phyloP scores from a whole-genome alignment of 2,888 invertebrate species.

The Apoda limacodes region DNA sequence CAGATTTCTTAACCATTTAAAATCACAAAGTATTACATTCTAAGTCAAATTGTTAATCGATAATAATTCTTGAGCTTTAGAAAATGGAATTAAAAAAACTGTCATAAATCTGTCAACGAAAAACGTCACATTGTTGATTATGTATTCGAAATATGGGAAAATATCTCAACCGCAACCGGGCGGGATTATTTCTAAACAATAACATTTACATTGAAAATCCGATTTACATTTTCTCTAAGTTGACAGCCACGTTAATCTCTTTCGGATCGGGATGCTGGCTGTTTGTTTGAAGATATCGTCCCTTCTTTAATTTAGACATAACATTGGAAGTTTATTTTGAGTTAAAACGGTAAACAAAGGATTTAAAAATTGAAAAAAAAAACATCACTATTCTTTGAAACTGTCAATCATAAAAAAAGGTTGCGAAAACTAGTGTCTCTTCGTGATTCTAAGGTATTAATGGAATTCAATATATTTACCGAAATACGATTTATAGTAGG shows the following conservation, averaged over 20 bases:
- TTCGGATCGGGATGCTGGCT: slow-evolving; percentile 24
- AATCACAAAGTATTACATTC: too few relatives aligned
- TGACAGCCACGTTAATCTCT: slow-evolving; percentile 36
- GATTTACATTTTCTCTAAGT: slow-evolving; percentile 45
- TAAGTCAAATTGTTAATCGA: too few relatives aligned
- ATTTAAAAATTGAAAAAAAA: too few relatives aligned
- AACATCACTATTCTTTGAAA: too few relatives aligned
- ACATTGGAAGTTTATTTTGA: slow-evolving; percentile 32
- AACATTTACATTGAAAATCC: slow-evolving; percentile 52
- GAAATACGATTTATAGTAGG: too few relatives aligned
- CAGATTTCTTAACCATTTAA: too few relatives aligned
- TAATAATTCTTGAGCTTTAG: too few relatives aligned
- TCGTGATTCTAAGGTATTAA: too few relatives aligned
- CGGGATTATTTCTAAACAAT: slow-evolving; percentile 46
- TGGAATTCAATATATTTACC: too few relatives aligned
- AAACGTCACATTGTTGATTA: slow-evolving; percentile 29
- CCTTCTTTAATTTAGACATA: slow-evolving; percentile 33
- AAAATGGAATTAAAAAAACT: too few relatives aligned
- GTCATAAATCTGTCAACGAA: slow-evolving; percentile 39
- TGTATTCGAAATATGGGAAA: slow-evolving; percentile 23
- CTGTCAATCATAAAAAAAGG: too few relatives aligned
- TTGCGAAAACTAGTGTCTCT: too few relatives aligned
- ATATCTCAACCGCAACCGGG: slow-evolving; percentile 29
- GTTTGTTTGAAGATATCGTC: slow-evolving; percentile 32
- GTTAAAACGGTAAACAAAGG: slow-evolving; percentile 29